A percentile compares a stretch with the other conserved stretches of the same genome.
Conservation (phyloP, 2,113 vertebrate species). For the Erythrolamprus reginae region DNA sequence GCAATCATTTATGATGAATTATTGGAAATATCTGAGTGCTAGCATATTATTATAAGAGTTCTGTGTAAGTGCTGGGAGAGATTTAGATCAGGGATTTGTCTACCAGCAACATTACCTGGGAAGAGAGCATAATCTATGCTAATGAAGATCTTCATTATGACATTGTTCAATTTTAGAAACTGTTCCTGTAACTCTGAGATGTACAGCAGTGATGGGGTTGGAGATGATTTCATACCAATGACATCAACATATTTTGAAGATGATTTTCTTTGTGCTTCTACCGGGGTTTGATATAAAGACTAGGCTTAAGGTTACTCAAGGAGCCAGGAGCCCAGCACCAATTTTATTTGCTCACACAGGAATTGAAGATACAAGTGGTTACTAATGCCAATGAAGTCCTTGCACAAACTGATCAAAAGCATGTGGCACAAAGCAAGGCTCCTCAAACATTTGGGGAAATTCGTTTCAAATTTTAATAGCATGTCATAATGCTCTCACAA, state of each 20-base stretch:
- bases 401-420: neutral
- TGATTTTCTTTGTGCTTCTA: neutral
- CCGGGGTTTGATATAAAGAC: neutral
- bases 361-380: neutral
- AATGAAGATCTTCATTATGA: neutral
- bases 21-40: neutral
- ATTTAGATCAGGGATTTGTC: neutral
- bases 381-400: neutral
- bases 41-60: neutral
- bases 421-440: neutral
- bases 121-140: neutral
- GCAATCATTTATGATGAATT: neutral
- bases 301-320: neutral
- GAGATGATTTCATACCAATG: conserved; percentile 5
- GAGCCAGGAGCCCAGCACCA: neutral
- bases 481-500: neutral
- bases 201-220: neutral
- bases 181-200: neutral
- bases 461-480: neutral
- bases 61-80: neutral
- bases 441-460: neutral
- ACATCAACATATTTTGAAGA: neutral
- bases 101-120: neutral
- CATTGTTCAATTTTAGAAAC: neutral
- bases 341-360: neutral